These are phyloP conservation scores for Drosophila ficusphila DNA, from an alignment of 1,140 invertebrate genomes.

Conservation along the genomic window DNA sequence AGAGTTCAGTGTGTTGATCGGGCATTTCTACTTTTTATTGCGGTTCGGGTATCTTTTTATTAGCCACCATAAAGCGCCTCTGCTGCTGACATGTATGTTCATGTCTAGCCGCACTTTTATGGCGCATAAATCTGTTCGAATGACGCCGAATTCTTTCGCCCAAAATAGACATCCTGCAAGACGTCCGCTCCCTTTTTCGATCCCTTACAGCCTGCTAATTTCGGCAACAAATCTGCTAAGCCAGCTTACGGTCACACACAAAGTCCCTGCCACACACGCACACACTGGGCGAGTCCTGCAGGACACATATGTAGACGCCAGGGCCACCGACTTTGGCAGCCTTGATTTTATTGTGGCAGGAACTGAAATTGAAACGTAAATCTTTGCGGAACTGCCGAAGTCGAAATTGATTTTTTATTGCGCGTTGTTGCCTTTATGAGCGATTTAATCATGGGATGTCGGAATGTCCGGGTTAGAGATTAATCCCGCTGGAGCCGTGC, in stretches of 20 bases:
- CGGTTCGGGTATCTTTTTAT: constrained; percentile 41
- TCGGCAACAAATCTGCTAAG: constrained; percentile 52
- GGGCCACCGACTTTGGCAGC: constrained; percentile 9
- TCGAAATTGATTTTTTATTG: constrained; percentile 46
- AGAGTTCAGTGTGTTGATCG: constrained; percentile 21
- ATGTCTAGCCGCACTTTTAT: constrained; percentile 68
- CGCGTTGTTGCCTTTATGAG: constrained; percentile 15
- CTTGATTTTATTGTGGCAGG: constrained; percentile 44
- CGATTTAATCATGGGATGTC: constrained; percentile 31
- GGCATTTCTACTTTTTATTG: constrained; percentile 29
- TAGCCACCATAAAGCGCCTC: constrained; percentile 52
- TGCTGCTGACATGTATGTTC: constrained; percentile 19
- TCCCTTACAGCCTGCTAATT: constrained; percentile 45
- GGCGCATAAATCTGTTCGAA: constrained; percentile 68
- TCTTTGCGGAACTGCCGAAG: constrained; percentile 31
- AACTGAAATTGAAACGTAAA: constrained; percentile 62
- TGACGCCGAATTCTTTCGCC: constrained; percentile 51
- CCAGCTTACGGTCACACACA: constrained; percentile 39
- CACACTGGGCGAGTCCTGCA: constrained; percentile 4
- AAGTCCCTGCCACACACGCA: constrained; percentile 6
- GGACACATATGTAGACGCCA: neutral
- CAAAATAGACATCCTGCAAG: constrained; percentile 43
- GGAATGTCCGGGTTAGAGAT: constrained; percentile 13
- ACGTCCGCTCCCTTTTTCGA: constrained; percentile 7
- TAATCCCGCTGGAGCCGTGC: constrained; percentile 2